Evolutionary conservation across 2,797 vertebrate genomes (phyloP).

Genomic region (Nannoperca obscura): DNA sequence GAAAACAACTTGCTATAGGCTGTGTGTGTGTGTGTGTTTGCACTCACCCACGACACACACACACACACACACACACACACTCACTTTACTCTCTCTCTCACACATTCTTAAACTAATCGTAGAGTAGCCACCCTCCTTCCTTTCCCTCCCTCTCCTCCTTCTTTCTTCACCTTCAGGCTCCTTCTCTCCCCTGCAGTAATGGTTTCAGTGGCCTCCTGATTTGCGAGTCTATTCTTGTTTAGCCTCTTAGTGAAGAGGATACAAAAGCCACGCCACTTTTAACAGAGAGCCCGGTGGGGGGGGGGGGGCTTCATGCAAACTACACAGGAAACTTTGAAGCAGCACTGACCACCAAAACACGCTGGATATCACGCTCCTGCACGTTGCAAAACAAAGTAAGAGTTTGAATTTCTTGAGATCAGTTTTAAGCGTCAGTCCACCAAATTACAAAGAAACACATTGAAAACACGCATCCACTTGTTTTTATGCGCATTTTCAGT

Average conservation of each 20-base stretch:
- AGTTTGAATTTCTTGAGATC: background rate
- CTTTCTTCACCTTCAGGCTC: constrained; percentile 77
- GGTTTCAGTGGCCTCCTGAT: constrained; percentile 76
- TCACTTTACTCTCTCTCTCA: constrained; percentile 39
- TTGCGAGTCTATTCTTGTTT: constrained; percentile 83
- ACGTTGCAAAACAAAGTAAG: background rate
- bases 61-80: constrained; percentile 52
- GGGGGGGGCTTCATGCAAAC: constrained; percentile 27
- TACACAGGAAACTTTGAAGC: background rate
- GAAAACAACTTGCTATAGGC: constrained; percentile 68
- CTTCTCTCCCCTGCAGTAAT: constrained; percentile 63
- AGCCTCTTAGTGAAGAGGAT: constrained; percentile 78
- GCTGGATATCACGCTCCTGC: background rate
- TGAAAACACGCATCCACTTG: too few relatives aligned
- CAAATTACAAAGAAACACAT: background rate
- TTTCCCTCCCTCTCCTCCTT: constrained; percentile 65
- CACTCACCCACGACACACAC: constrained; percentile 43
- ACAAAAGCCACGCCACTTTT: constrained; percentile 66
- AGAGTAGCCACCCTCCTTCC: constrained; percentile 71
- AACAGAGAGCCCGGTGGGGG: constrained; percentile 27
- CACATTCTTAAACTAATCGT: constrained; percentile 76
- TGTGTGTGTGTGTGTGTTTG: constrained; percentile 29
- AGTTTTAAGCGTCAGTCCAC: background rate
- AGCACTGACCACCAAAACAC: background rate
- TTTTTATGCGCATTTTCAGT: too few relatives aligned